phyloP scores from a whole-genome alignment of 2,797 vertebrate genomes.

The Premnoplex brunnescens region DNA sequence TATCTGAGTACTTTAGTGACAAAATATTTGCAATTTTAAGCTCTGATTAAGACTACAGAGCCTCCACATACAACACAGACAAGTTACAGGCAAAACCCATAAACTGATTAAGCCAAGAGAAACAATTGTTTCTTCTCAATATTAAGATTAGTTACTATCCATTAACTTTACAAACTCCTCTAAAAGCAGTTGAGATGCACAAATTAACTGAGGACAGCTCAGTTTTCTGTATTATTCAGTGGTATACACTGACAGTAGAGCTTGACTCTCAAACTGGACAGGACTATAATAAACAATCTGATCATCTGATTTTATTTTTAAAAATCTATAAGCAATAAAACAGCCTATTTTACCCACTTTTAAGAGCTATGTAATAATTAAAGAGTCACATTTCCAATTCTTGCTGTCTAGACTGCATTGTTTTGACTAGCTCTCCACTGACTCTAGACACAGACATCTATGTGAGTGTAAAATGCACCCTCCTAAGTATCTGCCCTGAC shows the following conservation, averaged over 20 bases:
- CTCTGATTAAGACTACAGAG: neutral
- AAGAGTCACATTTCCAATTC: neutral
- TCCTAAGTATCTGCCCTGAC: neutral
- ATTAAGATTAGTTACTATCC: neutral
- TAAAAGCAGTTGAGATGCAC: neutral
- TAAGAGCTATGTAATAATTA: neutral
- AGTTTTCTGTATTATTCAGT: neutral
- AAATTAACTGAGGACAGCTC: neutral
- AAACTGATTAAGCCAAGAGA: neutral
- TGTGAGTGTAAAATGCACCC: neutral
- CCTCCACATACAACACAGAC: neutral
- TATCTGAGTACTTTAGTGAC: neutral
- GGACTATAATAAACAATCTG: neutral
- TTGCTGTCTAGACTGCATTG: neutral
- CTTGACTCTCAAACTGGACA: accelerated
- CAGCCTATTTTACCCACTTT: neutral
- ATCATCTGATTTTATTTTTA: neutral
- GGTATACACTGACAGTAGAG: neutral
- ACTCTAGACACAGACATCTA: neutral
- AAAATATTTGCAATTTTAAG: neutral
- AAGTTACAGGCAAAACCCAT: neutral
- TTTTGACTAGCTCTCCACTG: neutral
- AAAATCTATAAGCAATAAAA: neutral
- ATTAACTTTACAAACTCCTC: neutral
- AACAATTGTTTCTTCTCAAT: neutral